These are phyloP conservation scores for Brachionus rotundiformis DNA, from an alignment of 1,140 invertebrate genomes.

Conservation along the genomic window DNA sequence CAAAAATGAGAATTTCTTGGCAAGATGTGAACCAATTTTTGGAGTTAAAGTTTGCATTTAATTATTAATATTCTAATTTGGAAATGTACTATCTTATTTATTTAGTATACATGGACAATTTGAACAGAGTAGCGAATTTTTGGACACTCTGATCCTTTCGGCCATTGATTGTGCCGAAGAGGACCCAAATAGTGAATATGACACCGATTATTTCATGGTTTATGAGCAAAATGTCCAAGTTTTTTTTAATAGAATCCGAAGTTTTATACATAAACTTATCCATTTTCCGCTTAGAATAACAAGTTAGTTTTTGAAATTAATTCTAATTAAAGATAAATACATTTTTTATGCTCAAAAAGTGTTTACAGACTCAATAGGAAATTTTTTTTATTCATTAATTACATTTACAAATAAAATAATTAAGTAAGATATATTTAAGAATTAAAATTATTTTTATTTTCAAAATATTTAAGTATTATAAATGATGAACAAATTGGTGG, in stretches of 20 bases:
- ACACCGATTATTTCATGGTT: slow-evolving; percentile 44
- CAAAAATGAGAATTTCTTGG: slow-evolving; percentile 36
- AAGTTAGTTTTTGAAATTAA: neutral
- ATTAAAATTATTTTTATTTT: neutral
- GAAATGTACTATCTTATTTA: neutral
- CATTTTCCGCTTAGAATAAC: neutral
- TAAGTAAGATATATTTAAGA: neutral
- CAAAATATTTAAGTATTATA: neutral
- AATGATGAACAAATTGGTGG: neutral
- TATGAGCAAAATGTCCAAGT: slow-evolving; percentile 35
- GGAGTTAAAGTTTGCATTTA: neutral
- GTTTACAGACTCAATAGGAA: slow-evolving; percentile 16
- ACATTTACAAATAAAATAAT: slow-evolving; percentile 9
- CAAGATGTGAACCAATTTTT: slow-evolving; percentile 13
- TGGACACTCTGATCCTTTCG: slow-evolving; percentile 6
- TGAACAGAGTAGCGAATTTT: slow-evolving; percentile 5
- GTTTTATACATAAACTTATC: slow-evolving; percentile 20
- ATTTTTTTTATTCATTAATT: slow-evolving; percentile 25
- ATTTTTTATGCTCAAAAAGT: neutral
- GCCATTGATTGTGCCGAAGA: neutral
- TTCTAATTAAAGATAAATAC: neutral
- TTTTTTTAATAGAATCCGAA: slow-evolving; percentile 42
- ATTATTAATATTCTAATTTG: no score
- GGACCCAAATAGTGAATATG: neutral
- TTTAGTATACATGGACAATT: neutral